phyloP scores from a whole-genome alignment of 2,113 vertebrate genomes.

The Antigone vipio region DNA sequence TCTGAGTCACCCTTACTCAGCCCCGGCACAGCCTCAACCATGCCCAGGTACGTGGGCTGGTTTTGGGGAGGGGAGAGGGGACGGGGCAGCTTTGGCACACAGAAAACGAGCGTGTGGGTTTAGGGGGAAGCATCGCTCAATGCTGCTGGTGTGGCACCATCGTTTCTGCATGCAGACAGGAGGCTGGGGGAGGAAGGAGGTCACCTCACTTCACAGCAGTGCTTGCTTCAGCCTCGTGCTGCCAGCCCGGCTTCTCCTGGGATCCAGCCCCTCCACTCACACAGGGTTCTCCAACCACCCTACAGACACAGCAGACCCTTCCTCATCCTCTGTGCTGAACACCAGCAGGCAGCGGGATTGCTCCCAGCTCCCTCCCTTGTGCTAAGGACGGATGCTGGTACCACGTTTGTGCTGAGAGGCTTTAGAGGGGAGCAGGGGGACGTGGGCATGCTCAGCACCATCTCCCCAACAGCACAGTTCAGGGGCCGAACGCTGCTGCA shows the following conservation, averaged over 20 bases:
- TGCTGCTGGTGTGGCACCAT: not conserved
- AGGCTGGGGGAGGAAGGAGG: not conserved
- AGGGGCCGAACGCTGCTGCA: not conserved
- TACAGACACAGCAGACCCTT: accelerated
- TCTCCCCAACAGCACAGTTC: not conserved
- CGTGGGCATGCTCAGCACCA: not conserved
- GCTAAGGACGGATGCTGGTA: not conserved
- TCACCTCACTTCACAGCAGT: accelerated
- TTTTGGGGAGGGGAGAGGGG: not conserved
- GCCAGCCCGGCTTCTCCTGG: not conserved
- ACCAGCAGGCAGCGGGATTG: not conserved
- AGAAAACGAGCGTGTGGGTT: accelerated
- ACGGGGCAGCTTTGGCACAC: accelerated
- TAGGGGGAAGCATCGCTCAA: not conserved
- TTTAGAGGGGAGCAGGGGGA: not conserved
- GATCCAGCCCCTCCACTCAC: not conserved
- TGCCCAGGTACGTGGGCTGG: not conserved
- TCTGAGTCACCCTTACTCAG: conserved; percentile 17
- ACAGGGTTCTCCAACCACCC: not conserved
- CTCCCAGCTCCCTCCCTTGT: not conserved
- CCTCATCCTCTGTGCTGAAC: not conserved
- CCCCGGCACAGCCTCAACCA: not conserved
- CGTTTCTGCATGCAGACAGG: accelerated
- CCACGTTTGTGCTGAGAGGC: accelerated
- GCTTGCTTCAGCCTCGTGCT: not conserved